Evolutionary conservation across 2,888 invertebrate genomes (phyloP).

Genomic region (Temnothorax ravouxi): DNA sequence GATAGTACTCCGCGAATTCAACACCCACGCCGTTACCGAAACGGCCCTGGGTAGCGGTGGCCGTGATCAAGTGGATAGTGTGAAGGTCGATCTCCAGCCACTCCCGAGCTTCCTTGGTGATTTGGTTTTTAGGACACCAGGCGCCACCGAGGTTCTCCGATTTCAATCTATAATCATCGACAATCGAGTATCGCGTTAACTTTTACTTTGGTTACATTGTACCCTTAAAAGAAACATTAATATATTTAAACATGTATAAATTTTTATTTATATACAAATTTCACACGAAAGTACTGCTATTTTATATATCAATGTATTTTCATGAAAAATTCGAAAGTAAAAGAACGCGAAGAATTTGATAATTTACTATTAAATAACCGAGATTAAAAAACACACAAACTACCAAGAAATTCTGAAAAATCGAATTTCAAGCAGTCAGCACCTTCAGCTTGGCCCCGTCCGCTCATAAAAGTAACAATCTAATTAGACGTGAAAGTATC

Average conservation of each 20-base stretch:
- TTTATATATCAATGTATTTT: neutral
- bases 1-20: constrained; percentile 90
- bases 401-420: neutral
- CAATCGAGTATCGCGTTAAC: constrained; percentile 7
- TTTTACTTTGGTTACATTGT: neutral
- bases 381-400: neutral
- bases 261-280: neutral
- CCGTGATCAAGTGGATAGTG: constrained; percentile 89
- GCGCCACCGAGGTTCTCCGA: constrained; percentile 90
- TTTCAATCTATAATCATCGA: constrained; percentile 87
- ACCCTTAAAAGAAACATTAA: neutral
- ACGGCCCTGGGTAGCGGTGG: constrained; percentile 90
- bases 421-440: constrained; percentile 35
- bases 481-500: constrained; percentile 66
- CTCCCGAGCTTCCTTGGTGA: constrained; percentile 87
- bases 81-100: constrained; percentile 89
- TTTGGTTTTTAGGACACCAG: constrained; percentile 91
- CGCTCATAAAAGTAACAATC: constrained; percentile 62
- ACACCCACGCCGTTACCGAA: constrained; percentile 91
- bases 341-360: neutral
- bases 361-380: neutral
- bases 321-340: neutral
- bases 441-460: constrained; percentile 6
- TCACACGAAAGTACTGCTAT: neutral
- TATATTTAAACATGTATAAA: neutral